Evolutionary conservation across 2,888 invertebrate species (phyloP).

Genomic region (Ptychoptera contaminata): DNA sequence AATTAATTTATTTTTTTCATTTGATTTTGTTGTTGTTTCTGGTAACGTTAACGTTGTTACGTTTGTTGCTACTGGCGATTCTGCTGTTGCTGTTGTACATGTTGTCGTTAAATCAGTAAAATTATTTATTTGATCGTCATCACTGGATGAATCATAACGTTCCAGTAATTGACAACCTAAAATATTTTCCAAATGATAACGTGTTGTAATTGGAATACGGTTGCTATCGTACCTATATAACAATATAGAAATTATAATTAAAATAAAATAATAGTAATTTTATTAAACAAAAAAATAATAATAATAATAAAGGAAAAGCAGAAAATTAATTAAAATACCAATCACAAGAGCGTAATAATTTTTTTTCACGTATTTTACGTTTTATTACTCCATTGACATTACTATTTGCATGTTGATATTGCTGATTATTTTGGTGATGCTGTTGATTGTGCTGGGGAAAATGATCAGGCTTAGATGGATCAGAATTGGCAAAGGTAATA

Average conservation of each 20-base stretch:
- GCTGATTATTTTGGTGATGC: not conserved
- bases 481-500: too few species aligned
- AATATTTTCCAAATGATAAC: constrained; percentile 17
- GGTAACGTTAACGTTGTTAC: too few species aligned
- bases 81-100: too few species aligned
- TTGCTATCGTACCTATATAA: constrained; percentile 20
- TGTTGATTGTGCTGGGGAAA: not conserved
- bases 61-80: too few species aligned
- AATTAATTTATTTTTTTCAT: too few species aligned
- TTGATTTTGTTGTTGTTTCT: too few species aligned
- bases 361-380: not conserved
- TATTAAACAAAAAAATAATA: not conserved
- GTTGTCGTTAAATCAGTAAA: too few species aligned
- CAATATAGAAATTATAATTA: too few species aligned
- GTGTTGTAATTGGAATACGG: constrained; percentile 18
- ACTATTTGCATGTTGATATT: not conserved
- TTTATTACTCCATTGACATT: not conserved
- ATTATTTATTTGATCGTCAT: constrained; percentile 8
- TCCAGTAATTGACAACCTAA: constrained; percentile 17
- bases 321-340: not conserved
- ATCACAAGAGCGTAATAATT: not conserved
- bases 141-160: constrained; percentile 12
- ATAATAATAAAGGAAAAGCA: too few species aligned
- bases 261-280: too few species aligned
- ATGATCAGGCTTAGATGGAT: too few species aligned